A percentile compares a stretch with the other conserved stretches of the same genome.
Evolutionary conservation across 2,797 vertebrate species (phyloP).

Genomic region (Hipposideros larvatus): DNA sequence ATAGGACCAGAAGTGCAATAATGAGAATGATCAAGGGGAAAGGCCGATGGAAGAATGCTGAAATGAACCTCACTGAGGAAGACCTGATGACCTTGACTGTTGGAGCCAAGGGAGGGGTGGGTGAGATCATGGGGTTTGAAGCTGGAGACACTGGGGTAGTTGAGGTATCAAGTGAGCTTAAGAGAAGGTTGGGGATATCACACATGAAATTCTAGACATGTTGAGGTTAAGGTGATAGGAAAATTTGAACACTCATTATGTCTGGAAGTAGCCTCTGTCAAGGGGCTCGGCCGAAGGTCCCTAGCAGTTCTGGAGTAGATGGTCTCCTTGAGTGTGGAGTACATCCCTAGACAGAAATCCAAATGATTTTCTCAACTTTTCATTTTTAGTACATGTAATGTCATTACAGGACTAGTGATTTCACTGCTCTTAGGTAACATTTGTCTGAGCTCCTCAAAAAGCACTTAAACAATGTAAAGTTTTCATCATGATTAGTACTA

Average conservation of each 20-base stretch:
- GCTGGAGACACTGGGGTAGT: neutral
- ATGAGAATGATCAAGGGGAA: neutral
- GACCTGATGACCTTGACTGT: neutral
- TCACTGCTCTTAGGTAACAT: conserved; percentile 46
- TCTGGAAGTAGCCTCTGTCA: neutral
- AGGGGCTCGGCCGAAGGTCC: neutral
- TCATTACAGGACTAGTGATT: neutral
- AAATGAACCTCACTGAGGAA: neutral
- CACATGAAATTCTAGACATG: neutral
- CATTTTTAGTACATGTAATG: neutral
- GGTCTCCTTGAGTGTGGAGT: neutral
- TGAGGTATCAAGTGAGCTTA: neutral
- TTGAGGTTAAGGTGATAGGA: neutral
- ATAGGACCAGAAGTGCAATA: neutral
- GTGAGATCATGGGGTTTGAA: neutral
- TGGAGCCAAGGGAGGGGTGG: neutral
- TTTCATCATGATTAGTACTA: conserved; percentile 23
- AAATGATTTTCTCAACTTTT: conserved; percentile 33
- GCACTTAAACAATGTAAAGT: neutral
- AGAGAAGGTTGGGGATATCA: neutral
- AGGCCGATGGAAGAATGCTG: neutral
- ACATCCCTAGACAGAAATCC: neutral
- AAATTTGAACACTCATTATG: neutral
- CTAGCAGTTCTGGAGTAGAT: neutral
- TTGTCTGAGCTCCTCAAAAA: conserved; percentile 16